phyloP scores from a whole-genome alignment of 2,113 vertebrate genomes.

The Dinomys branickii region DNA sequence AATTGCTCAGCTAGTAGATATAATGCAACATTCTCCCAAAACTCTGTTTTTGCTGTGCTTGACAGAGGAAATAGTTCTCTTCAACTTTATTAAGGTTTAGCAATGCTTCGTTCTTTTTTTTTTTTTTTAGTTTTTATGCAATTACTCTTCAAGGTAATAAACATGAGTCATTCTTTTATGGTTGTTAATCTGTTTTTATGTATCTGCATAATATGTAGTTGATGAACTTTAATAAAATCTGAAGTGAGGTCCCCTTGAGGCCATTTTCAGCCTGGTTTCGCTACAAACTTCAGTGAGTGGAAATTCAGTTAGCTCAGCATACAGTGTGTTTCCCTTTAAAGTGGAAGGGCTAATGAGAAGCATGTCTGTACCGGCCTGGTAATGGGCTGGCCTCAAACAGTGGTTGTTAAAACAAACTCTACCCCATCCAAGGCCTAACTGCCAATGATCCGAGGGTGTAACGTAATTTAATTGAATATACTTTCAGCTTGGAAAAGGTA shows the following conservation, averaged over 20 bases:
- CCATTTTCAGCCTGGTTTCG: constrained; percentile 75
- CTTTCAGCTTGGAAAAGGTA: constrained; percentile 76
- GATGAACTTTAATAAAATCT: constrained; percentile 81
- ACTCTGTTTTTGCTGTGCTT: constrained; percentile 58
- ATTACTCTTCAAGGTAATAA: constrained; percentile 77
- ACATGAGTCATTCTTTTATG: constrained; percentile 73
- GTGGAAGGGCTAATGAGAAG: constrained; percentile 76
- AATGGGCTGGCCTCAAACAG: constrained; percentile 72
- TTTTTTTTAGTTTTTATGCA: constrained; percentile 64
- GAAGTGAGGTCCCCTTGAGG: constrained; percentile 68
- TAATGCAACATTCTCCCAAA: constrained; percentile 4
- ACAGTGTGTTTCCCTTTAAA: constrained; percentile 61
- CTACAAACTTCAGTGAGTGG: constrained; percentile 64
- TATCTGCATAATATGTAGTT: constrained; percentile 68
- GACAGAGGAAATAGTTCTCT: constrained; percentile 40
- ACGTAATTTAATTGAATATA: constrained; percentile 78
- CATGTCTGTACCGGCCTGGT: constrained; percentile 78
- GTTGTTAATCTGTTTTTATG: constrained; percentile 80
- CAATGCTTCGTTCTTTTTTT: constrained; percentile 26
- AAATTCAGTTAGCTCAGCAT: constrained; percentile 76
- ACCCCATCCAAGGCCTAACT: constrained; percentile 68
- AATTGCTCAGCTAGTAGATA: constrained; percentile 62
- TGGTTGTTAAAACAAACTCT: constrained; percentile 80
- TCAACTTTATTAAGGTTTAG: constrained; percentile 69
- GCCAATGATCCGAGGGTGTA: constrained; percentile 69